These are phyloP conservation scores for Cylindroiulus punctatus DNA, from an alignment of 2,888 invertebrate species.

Conservation along the genomic window DNA sequence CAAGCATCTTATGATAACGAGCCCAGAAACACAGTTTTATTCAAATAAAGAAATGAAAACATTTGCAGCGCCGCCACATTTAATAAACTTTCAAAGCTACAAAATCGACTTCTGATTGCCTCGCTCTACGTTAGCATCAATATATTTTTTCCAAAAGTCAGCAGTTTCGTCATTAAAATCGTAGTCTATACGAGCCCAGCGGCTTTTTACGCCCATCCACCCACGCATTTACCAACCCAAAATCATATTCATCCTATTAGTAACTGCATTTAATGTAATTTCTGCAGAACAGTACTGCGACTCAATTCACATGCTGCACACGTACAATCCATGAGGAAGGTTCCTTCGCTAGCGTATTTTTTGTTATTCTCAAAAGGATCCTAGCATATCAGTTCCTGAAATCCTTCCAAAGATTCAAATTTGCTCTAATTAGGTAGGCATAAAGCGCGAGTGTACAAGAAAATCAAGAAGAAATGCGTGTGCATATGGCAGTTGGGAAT, in stretches of 20 bases:
- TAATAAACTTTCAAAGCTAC: no score
- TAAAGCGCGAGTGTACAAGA: background rate
- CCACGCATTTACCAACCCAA: background rate
- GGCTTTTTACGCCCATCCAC: background rate
- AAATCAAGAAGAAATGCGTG: background rate
- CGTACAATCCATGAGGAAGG: no score
- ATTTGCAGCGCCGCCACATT: no score
- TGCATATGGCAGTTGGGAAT: background rate
- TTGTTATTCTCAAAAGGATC: background rate
- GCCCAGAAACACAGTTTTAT: no score
- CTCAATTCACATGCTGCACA: background rate
- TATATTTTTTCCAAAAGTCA: no score
- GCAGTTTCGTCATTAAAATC: no score
- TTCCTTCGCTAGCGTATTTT: background rate
- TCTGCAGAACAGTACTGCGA: background rate
- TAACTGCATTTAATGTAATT: background rate
- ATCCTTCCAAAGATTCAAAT: background rate
- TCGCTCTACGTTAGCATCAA: no score
- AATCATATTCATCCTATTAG: background rate
- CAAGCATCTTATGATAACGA: no score
- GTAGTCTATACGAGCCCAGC: background rate
- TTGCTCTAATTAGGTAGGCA: conserved; percentile 3
- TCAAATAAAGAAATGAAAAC: no score
- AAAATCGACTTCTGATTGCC: no score
- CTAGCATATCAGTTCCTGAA: background rate